These are phyloP conservation scores for Gadopsis bispinosus DNA, from an alignment of 2,797 vertebrate species.

Conservation along the genomic window DNA sequence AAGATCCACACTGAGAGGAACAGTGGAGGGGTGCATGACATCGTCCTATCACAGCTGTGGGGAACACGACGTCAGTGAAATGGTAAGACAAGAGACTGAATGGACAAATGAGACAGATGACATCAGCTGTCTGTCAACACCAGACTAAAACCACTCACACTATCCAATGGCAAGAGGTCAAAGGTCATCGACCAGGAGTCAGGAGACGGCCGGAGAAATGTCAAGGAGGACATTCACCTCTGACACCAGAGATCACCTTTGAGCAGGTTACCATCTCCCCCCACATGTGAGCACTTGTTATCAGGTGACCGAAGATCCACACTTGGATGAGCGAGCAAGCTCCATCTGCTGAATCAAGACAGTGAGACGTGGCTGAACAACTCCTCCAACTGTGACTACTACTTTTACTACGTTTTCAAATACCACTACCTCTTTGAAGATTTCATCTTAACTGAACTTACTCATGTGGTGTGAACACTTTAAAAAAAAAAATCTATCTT, in stretches of 20 bases:
- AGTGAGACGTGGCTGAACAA: neutral
- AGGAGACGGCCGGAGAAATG: too few species aligned
- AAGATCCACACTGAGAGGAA: too few species aligned
- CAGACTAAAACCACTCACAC: neutral
- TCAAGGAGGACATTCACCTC: neutral
- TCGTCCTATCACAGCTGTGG: too few species aligned
- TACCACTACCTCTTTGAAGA: constrained; percentile 12
- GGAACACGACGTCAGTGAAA: too few species aligned
- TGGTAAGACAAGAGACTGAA: neutral
- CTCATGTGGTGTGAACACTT: constrained; percentile 34
- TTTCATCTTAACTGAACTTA: constrained; percentile 26
- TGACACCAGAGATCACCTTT: neutral
- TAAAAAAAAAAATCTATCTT: constrained; percentile 42
- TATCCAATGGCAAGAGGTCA: neutral
- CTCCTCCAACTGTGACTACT: neutral
- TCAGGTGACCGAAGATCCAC: neutral
- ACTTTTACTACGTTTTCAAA: neutral
- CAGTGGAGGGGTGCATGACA: too few species aligned
- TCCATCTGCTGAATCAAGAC: neutral
- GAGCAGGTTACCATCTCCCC: neutral
- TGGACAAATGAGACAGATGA: neutral
- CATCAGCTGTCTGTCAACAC: neutral
- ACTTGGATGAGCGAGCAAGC: neutral
- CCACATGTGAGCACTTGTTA: neutral
- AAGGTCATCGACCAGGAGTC: neutral